Base-by-base conservation (phyloP, 1,140 invertebrate genomes). In the Calephelis nemesis region DNA sequence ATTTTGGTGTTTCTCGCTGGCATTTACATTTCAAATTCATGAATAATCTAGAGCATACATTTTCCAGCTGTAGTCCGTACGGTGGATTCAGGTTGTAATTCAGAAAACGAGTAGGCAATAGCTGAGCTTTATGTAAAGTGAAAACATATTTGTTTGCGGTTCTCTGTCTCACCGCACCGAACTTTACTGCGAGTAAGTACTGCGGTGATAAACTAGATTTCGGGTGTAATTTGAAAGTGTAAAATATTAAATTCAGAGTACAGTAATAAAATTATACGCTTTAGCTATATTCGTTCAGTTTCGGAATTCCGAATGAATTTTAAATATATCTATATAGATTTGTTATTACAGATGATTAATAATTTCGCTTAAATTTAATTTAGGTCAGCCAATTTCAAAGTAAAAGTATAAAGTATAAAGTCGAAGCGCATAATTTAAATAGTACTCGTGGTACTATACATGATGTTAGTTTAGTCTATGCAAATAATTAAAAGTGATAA, bases 81-180 rank as follows among this genome's bases (percentile, higher is more conserved):
- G 19, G 52, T 60, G 19, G n/a, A 60, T 60, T 60, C 30, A 60
- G 58, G 12, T 30, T 40, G n/a, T 30, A 7, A 40, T 12, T 19
- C 58, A 60, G 58, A 60, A 60, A 60, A 60, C 58, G 30, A 39
- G 58, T 60, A 60, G 58, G 58, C 30, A 60, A 60, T 60, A 30
- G 58, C 58, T 40, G 58, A 60, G 58, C 58, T 60, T 60, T 60
- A 60, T 60, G 58, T 60, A n/a, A 60, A 60, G 39, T 60, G 39
- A 60, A 60, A 40, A 60, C 58, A 40, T 60, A 60, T 60, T 60
- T 60, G 58, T 40, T 60, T n/a, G 58, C 58, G 58, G 58, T 40
- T 42, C 52, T 6, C 7, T 60, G 39, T 60, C 58, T 60, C 58
- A 60, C 58, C 58, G 30, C 58, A 60, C 6, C 6, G 30, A 40